Percentiles rank a stretch among this genome's conserved stretches.
Evolutionary conservation across 2,888 invertebrate genomes (phyloP).

Genomic region (Melinopterus prodromus): DNA sequence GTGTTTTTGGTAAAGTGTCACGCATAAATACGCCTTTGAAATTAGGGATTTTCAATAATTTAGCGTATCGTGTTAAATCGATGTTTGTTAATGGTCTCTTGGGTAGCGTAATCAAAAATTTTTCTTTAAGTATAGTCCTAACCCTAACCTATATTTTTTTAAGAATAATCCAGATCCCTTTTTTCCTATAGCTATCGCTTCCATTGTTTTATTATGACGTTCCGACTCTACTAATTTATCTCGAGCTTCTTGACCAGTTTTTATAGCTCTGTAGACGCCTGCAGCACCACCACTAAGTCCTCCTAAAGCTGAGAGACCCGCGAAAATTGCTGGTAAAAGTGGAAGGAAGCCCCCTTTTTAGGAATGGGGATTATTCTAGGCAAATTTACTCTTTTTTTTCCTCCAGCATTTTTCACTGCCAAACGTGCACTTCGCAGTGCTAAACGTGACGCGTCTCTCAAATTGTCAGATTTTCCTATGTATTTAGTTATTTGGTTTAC

Average conservation of each 20-base stretch:
- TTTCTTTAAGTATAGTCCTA: slow-evolving; percentile 44
- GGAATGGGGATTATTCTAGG: slow-evolving; percentile 32
- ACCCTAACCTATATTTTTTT: slow-evolving; percentile 44
- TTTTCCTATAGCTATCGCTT: slow-evolving; percentile 47
- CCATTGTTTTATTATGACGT: slow-evolving; percentile 48
- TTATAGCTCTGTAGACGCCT: slow-evolving; percentile 46
- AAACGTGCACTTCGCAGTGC: slow-evolving; percentile 27
- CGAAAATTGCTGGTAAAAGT: slow-evolving; percentile 45
- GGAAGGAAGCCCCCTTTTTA: slow-evolving; percentile 47
- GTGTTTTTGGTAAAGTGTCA: slow-evolving; percentile 41
- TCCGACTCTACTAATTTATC: slow-evolving; percentile 43
- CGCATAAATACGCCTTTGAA: slow-evolving; percentile 50
- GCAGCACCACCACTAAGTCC: slow-evolving; percentile 44
- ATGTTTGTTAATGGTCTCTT: slow-evolving; percentile 43
- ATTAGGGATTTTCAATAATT: slow-evolving; percentile 36
- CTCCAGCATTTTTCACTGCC: slow-evolving; percentile 33
- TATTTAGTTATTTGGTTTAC: too few species aligned
- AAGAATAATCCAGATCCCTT: slow-evolving; percentile 44
- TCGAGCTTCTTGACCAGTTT: slow-evolving; percentile 42
- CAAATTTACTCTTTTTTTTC: slow-evolving; percentile 24
- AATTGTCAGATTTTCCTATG: too few species aligned
- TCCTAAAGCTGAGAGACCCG: slow-evolving; percentile 45
- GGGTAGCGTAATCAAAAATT: slow-evolving; percentile 42
- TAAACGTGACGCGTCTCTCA: too few species aligned
- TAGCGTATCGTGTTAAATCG: slow-evolving; percentile 41